These are phyloP conservation scores for Pelochelys cantorii DNA, from an alignment of 2,797 vertebrate species.

Conservation along the genomic window DNA sequence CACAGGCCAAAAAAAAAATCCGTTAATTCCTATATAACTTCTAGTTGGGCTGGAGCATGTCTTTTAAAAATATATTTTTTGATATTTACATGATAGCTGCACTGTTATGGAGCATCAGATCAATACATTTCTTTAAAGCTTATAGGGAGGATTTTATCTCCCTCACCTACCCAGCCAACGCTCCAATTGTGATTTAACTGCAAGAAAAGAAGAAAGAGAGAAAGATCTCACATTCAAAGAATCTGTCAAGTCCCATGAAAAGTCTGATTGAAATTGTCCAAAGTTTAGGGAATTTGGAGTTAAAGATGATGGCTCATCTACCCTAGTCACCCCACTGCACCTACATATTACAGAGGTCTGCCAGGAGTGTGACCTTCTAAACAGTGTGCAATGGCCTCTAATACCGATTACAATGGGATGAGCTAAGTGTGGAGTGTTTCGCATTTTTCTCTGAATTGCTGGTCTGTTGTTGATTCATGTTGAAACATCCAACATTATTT, in stretches of 20 bases:
- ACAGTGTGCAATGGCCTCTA: conserved; percentile 44
- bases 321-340: conserved; percentile 37
- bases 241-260: conserved; percentile 18
- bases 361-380: conserved; percentile 49
- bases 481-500: neutral
- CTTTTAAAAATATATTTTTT: neutral
- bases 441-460: conserved; percentile 35
- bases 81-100: neutral
- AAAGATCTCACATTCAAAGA: conserved; percentile 34
- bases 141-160: neutral
- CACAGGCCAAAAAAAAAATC: neutral
- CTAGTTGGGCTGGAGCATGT: neutral
- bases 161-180: neutral
- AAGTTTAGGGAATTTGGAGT: conserved; percentile 55
- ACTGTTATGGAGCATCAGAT: neutral
- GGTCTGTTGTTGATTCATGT: neutral
- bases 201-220: conserved; percentile 33
- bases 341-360: conserved; percentile 33
- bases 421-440: conserved; percentile 45
- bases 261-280: conserved; percentile 51
- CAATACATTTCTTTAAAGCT: neutral
- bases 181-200: neutral
- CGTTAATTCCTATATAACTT: neutral
- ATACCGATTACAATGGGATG: conserved; percentile 29
- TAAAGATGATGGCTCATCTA: conserved; percentile 24